Percentiles rank a stretch among this genome's conserved stretches.
Conservation (phyloP, 2,113 vertebrate genomes). For the Prunella himalayana region DNA sequence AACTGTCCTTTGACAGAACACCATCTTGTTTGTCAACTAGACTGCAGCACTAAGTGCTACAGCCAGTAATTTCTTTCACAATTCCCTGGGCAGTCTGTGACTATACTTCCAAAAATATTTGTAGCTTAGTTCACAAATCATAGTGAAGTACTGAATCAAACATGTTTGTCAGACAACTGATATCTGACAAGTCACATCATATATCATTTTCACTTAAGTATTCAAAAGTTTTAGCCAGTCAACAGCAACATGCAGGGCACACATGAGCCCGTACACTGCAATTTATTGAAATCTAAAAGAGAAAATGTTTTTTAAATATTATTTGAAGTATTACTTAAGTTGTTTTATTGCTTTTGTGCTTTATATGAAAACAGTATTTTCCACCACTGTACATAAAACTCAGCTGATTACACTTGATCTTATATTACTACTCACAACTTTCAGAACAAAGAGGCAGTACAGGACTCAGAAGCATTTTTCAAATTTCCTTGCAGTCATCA, state of each 20-base stretch:
- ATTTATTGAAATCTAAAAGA: background rate
- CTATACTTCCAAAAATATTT: background rate
- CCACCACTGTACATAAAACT: background rate
- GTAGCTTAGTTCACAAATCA: background rate
- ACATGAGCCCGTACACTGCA: rapidly evolving
- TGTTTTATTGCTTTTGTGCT: background rate
- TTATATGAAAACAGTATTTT: background rate
- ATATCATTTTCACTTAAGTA: background rate
- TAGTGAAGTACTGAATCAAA: background rate
- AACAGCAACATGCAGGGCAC: background rate
- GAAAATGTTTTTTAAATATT: background rate
- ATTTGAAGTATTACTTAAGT: background rate
- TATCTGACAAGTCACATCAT: background rate
- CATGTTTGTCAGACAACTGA: rapidly evolving
- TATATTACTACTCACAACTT: background rate
- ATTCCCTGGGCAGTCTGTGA: background rate
- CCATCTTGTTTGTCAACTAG: background rate
- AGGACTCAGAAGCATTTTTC: background rate
- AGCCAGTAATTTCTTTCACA: background rate
- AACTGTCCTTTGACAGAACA: background rate
- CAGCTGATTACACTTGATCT: background rate
- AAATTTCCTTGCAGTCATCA: background rate
- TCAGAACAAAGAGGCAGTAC: background rate
- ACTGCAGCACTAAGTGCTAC: background rate
- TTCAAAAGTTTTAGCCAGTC: background rate